These are phyloP conservation scores for Gryllus bimaculatus DNA, from an alignment of 1,140 invertebrate species.

Conservation along the genomic window DNA sequence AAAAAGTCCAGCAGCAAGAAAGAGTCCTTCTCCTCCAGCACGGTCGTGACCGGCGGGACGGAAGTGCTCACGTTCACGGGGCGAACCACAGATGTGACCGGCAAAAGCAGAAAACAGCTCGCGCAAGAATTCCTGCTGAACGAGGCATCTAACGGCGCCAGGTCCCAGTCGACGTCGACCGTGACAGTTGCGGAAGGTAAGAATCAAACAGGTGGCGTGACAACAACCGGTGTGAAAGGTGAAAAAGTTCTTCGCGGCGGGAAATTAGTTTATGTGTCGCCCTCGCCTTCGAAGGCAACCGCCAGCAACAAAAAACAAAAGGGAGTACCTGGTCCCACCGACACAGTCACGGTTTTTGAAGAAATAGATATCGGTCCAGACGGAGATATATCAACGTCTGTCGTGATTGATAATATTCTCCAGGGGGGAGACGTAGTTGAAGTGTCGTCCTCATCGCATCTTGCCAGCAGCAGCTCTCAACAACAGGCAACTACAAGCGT, in stretches of 20 bases:
- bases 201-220: not conserved
- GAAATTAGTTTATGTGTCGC: not conserved
- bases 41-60: constrained; percentile 5
- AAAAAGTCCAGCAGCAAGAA: constrained; percentile 11
- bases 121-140: not conserved
- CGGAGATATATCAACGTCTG: not conserved
- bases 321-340: too few relatives aligned
- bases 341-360: not conserved
- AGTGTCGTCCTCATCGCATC: not conserved
- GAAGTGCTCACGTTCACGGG: not conserved
- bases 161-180: not conserved
- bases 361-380: not conserved
- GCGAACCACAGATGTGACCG: not conserved
- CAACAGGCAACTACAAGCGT: not conserved
- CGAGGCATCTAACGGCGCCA: not conserved
- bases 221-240: not conserved
- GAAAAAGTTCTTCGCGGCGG: not conserved
- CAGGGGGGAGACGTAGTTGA: not conserved
- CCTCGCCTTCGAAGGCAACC: not conserved
- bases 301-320: not conserved
- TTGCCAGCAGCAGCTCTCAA: not conserved
- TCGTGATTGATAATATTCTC: not conserved
- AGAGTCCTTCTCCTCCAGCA: constrained; percentile 4
- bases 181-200: too few relatives aligned
- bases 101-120: not conserved